phyloP scores from a whole-genome alignment of 2,797 vertebrate species.

The Neolamprologus multifasciatus region DNA sequence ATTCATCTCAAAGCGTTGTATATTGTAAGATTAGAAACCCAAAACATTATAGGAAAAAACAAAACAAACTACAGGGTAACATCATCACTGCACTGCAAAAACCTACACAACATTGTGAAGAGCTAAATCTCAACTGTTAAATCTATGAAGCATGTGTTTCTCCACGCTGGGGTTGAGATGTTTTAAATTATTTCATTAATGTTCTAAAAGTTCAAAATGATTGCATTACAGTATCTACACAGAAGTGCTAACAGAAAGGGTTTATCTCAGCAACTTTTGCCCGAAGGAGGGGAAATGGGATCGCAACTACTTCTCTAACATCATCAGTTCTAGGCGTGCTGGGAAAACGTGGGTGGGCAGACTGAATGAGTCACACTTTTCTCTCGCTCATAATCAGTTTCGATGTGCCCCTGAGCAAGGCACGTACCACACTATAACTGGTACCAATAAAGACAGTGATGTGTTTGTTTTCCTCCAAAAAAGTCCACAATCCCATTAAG shows the following conservation, averaged over 20 bases:
- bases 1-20: not conserved
- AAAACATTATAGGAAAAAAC: not conserved
- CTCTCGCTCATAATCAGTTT: not conserved
- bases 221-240: not conserved
- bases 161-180: not conserved
- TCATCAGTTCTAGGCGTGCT: constrained; percentile 8
- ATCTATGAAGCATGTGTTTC: not conserved
- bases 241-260: not conserved
- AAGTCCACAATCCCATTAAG: not conserved
- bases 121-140: not conserved
- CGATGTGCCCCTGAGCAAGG: constrained; percentile 15
- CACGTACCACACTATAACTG: not conserved
- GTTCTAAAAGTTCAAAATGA: constrained; percentile 3
- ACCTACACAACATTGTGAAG: not conserved
- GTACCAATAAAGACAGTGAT: not conserved
- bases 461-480: not conserved
- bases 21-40: not conserved
- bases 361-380: constrained; percentile 38
- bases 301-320: constrained; percentile 13
- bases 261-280: constrained; percentile 14
- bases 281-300: not conserved
- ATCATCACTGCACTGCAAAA: not conserved
- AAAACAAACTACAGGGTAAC: not conserved
- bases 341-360: not conserved
- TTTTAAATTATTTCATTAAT: not conserved